Base-by-base conservation (phyloP, 2,888 invertebrate genomes). In the Trisateles emortualis region DNA sequence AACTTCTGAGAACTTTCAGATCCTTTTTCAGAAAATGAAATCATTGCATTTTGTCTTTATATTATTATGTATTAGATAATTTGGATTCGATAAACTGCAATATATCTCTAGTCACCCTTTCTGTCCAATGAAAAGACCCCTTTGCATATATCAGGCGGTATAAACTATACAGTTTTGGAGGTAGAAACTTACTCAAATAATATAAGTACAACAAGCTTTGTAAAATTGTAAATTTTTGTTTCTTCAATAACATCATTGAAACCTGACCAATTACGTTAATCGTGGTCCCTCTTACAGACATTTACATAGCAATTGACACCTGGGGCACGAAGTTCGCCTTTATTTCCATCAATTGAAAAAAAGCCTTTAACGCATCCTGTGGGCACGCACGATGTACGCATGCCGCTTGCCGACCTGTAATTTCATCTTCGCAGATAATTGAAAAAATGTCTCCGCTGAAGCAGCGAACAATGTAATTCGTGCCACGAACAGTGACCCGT, bases 291-390 rank as follows among this genome's bases (percentile, higher is more conserved):
- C 63, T 76, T 77, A 77, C 64, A 71, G 60, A 58, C 77, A 72
- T 80, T 80, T 82, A 79, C 79, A 78, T 77, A 66, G 74, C 84
- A 81, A 84, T 82, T 83, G 83, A 83, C 84, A 86, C 84, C 81
- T 74, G 79, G 46, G 79, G 83, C 81, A 76, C 62, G 72, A 62
- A 59, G 13, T 41, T 56, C 58, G 48, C 49, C 47, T 66, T 68
- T 52, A 57, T 64, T 66, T 64, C 62, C 63, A 50, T 22, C 49
- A 50, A 53, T 59, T 59, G 42, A 46, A 52, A 59, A 48, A 52
- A 39, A 38, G 16, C 30, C 49, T 39, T 14, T 32, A 49, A 52
- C 48, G 54, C 62, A 59, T 67, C 65, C 51, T 54, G 63, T 53
- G 63, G 64, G 66, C 77, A 59, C 50, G 57, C 52, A 53, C 49